Percentiles rank a stretch among this genome's conserved stretches.
These are phyloP conservation scores for Acrocera orbiculus DNA, from an alignment of 2,888 invertebrate genomes.

Conservation along the genomic window DNA sequence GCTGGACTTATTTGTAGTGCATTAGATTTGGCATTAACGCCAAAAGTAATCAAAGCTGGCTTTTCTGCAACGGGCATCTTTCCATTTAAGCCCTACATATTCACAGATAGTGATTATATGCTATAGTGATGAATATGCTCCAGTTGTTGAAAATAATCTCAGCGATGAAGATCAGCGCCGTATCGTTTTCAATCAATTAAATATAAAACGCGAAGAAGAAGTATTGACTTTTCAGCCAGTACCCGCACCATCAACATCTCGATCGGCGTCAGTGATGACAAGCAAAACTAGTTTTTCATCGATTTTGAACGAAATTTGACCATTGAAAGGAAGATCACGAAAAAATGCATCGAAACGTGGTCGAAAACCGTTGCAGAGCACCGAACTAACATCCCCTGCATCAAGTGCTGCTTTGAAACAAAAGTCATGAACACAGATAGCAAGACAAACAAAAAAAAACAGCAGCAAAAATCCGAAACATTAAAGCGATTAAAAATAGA, in stretches of 20 bases:
- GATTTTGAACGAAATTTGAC: no score
- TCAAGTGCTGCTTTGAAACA: no score
- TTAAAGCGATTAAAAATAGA: no score
- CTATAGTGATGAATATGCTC: constrained; percentile 3
- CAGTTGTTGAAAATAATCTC: background rate
- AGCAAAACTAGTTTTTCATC: no score
- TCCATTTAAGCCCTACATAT: constrained; percentile 11
- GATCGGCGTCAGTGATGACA: no score
- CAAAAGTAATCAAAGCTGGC: constrained; percentile 6
- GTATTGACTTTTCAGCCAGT: constrained; percentile 1
- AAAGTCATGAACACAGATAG: no score
- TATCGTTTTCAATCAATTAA: background rate
- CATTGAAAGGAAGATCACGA: no score
- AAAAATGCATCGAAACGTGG: no score
- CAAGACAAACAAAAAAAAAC: no score
- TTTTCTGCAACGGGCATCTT: constrained; percentile 10
- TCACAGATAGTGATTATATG: constrained; percentile 12
- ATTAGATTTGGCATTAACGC: constrained; percentile 8
- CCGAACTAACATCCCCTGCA: no score
- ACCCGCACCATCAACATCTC: constrained; percentile 4
- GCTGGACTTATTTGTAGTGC: constrained; percentile 15
- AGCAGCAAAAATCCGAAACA: no score
- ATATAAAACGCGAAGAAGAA: constrained; percentile 4
- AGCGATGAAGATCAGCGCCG: constrained; percentile 8
- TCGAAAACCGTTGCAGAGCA: no score